These are phyloP conservation scores for Sebastes itinus DNA, from an alignment of 2,797 vertebrate species.

Conservation along the genomic window DNA sequence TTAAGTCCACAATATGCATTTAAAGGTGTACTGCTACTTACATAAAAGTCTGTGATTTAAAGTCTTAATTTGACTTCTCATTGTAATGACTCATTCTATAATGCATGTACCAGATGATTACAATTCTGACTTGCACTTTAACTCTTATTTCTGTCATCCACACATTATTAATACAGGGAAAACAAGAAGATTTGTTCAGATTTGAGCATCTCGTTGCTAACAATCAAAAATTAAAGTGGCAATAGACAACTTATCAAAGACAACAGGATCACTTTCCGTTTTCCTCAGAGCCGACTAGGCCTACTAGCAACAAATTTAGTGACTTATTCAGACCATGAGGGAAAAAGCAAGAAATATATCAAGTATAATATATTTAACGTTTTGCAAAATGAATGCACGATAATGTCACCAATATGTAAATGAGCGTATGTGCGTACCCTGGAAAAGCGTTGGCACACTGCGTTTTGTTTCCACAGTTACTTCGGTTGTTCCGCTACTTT, in stretches of 20 bases:
- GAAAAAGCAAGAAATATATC: background rate
- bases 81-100: background rate
- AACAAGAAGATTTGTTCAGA: background rate
- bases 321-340: background rate
- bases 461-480: background rate
- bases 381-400: background rate
- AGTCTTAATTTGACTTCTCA: background rate
- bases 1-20: background rate
- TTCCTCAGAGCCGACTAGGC: no score
- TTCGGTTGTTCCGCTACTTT: background rate
- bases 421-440: no score
- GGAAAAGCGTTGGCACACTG: background rate
- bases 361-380: background rate
- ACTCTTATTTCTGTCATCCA: background rate
- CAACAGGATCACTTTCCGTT: no score
- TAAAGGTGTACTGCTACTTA: background rate
- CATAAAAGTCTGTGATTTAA: background rate
- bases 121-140: background rate
- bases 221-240: background rate
- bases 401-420: background rate
- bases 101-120: background rate
- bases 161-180: background rate
- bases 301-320: no score
- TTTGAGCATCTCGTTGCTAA: background rate
- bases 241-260: no score